phyloP scores from a whole-genome alignment of 2,113 vertebrate species.

The Pelecanoides urinatrix region DNA sequence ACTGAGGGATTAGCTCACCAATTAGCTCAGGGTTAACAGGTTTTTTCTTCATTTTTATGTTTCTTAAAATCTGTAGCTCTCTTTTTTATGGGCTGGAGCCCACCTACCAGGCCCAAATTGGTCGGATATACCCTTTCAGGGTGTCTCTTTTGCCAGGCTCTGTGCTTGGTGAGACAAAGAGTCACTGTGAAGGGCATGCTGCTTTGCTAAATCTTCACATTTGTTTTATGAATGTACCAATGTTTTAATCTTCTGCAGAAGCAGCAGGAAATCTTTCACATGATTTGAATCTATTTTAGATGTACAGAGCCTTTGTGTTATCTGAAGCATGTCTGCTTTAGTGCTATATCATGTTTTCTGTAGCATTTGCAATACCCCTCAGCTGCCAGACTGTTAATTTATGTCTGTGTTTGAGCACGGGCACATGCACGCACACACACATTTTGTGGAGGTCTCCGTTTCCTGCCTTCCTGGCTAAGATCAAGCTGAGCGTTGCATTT shows the following conservation, averaged over 20 bases:
- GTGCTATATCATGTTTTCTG: slow-evolving; percentile 18
- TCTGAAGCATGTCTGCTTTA: slow-evolving; percentile 27
- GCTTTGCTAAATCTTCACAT: slow-evolving; percentile 38
- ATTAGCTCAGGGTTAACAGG: slow-evolving; percentile 21
- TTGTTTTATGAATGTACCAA: slow-evolving; percentile 29
- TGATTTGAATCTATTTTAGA: slow-evolving; percentile 19
- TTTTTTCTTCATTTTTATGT: slow-evolving; percentile 8
- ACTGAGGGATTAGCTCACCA: background rate
- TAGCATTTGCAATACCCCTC: background rate
- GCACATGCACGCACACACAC: background rate
- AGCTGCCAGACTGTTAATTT: slow-evolving; percentile 33
- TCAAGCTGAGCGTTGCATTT: background rate
- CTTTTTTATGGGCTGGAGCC: background rate
- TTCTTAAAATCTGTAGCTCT: background rate
- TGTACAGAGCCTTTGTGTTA: slow-evolving; percentile 25
- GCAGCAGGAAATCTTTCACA: slow-evolving; percentile 44
- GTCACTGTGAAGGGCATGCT: background rate
- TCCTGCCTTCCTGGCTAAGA: background rate
- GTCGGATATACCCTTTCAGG: background rate
- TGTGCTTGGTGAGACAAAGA: background rate
- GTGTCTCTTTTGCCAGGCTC: background rate
- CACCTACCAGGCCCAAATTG: slow-evolving; percentile 37
- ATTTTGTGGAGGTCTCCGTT: background rate
- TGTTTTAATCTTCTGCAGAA: slow-evolving; percentile 43
- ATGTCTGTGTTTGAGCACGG: background rate